phyloP scores from a whole-genome alignment of 2,797 vertebrate genomes.

The Muscicapa comitata region DNA sequence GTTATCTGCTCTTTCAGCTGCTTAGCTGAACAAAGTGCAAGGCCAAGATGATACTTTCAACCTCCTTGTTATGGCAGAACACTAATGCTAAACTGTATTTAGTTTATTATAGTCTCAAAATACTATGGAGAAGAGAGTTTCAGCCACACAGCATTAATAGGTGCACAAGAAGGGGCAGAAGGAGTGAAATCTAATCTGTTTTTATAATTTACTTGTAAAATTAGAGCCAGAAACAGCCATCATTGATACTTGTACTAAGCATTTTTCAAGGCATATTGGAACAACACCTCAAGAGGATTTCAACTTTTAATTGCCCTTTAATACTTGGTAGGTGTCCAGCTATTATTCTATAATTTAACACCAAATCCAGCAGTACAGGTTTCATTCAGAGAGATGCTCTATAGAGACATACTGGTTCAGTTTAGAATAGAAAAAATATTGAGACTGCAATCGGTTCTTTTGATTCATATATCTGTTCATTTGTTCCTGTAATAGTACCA shows the following conservation, averaged over 20 bases:
- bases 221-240: neutral
- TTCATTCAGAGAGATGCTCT: constrained; percentile 12
- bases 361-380: neutral
- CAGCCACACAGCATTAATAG: neutral
- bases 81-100: neutral
- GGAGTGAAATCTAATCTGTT: neutral
- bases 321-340: neutral
- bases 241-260: neutral
- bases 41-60: neutral
- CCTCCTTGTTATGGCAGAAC: neutral
- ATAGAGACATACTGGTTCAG: neutral
- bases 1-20: neutral
- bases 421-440: constrained; percentile 40
- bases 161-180: neutral
- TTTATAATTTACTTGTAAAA: neutral
- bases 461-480: constrained; percentile 45
- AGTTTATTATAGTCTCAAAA: neutral
- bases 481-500: constrained; percentile 15
- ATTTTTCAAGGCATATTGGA: constrained; percentile 10
- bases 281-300: neutral
- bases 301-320: neutral
- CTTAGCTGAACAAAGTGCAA: neutral
- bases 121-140: neutral
- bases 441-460: constrained; percentile 25
- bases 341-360: constrained; percentile 3